Evolutionary conservation across 1,140 invertebrate species (phyloP), one percentile per base, ranked within the genome.

Genomic region (Drosophila parabipectinata): DNA sequence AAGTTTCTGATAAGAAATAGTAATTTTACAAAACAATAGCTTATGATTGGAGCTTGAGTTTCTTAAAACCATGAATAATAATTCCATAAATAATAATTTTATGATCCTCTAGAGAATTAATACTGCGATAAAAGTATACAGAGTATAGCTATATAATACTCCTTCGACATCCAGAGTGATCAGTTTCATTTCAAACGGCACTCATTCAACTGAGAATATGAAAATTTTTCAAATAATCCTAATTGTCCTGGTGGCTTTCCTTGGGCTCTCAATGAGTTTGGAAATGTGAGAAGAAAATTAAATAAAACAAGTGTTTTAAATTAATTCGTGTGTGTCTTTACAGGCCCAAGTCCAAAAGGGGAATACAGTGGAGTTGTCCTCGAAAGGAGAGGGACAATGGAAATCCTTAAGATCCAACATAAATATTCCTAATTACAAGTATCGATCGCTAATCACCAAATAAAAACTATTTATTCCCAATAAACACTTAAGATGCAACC

Each of bases 151-250:
- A 68, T 68, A 68, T 34, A 54, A 32, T 37, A 30, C 7, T 15
- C 24, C 12, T 37, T 30, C 12, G 3, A 9, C n/a, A 32, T 14
- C 5, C 6, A 30, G 1, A 24, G 9, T 0, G 15, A 14, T 69
- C 63, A 66, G 63, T 66, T 64, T 26, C 8, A 66, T 10, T 32
- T 63, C 14, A 15, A n/a, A 32, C 58, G 14, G 24, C 59, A 30
- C 21, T 14, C 26, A 9, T 50, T 39, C 10, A 50, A 41, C 34
- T 37, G 10, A 37, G 10, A 37, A n/a, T n/a, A 37, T 37, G 34
- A 37, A 37, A 2, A 4, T 4, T n/a, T 37, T 37, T 3, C 34
- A 12, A 37, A 1, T 37, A 37, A 5, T 37, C 10, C 34, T 37
- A 1, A 10, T 37, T n/a, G 34, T 37, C 34, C 10, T 37, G 10